Percentiles rank a stretch among this genome's conserved stretches.
phyloP scores from a whole-genome alignment of 1,140 invertebrate genomes.

The Bombus waltoni region DNA sequence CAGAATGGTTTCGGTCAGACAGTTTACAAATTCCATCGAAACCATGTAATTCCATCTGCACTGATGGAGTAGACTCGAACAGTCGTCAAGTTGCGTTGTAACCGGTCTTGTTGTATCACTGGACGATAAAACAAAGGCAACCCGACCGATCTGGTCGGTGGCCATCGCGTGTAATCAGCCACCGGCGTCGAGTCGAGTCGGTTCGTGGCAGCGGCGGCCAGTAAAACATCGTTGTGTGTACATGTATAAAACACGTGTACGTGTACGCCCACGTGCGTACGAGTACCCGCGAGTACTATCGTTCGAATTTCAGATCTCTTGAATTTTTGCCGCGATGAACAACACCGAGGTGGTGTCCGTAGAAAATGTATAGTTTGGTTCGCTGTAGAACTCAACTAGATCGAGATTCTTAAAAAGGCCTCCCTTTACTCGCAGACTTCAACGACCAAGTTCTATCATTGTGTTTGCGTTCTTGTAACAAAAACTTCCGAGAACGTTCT shows the following conservation, averaged over 20 bases:
- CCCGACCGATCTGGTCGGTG: constrained; percentile 59
- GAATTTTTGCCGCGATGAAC: constrained; percentile 10
- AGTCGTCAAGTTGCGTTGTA: constrained; percentile 30
- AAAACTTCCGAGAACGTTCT: background rate
- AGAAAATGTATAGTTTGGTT: background rate
- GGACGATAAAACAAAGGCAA: constrained; percentile 71
- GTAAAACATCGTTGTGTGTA: constrained; percentile 14
- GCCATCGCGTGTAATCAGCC: constrained; percentile 69
- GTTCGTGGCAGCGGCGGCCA: constrained; percentile 21
- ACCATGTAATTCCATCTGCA: constrained; percentile 14
- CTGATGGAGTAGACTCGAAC: constrained; percentile 18
- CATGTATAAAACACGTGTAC: no score
- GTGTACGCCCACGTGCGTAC: no score
- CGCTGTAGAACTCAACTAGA: background rate
- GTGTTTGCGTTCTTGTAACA: background rate
- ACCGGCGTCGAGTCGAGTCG: constrained; percentile 56
- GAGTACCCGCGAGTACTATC: background rate
- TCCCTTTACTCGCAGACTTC: background rate
- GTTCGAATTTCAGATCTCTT: constrained; percentile 19
- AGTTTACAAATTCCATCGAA: constrained; percentile 35
- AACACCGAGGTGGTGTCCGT: background rate
- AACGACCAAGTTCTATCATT: background rate
- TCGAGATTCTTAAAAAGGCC: background rate
- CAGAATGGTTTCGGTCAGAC: no score
- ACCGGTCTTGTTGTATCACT: constrained; percentile 37